Base-by-base conservation (phyloP, 1,140 invertebrate species). In the Drosophila kurseongensis region DNA sequence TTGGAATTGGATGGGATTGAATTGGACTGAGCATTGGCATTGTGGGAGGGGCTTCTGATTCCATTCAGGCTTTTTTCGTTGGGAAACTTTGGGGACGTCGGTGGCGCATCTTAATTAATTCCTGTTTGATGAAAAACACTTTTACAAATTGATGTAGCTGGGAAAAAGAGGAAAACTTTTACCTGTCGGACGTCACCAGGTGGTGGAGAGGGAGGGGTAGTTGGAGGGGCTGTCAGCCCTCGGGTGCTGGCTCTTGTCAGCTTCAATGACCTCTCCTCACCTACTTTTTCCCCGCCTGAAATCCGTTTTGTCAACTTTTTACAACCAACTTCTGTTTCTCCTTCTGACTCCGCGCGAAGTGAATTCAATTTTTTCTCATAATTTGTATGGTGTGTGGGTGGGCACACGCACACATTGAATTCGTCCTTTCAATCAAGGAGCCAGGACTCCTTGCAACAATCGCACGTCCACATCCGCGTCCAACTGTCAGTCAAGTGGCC, bases 61-160 rank as follows among this genome's bases (percentile, higher is more conserved):
- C 50, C 44, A 50, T 56, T 61, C 61, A 41, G 41, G 41, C 42
- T 68, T 75, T 61, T 61, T 63, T 58, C 59, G 45, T 29, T 41
- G 32, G 23, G 23, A 78, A 78, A 84, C 65, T 88, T 82, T 83
- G 61, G 61, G 69, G 62, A 29, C 65, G 45, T 44, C 44, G 60
- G 18, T 51, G 67, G 75, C 76, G 76, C 76, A 67, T 80, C 85
- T 89, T 89, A 89, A 89, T 89, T 89, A 89, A 89, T 89, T 89
- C 85, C 84, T 80, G 80, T 89, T 89, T 89, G 85, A 84, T 84
- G 74, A 80, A 89, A 89, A 84, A 89, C 84, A 90, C 80, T 90
- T 89, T 80, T 80, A 84, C 85, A 89, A 90, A 88, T 88, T 83
- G 76, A 88, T 81, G 83, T 78, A 83, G 75, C 78, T 52, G 54